Conservation (phyloP, 2,113 vertebrate species). For the Salvelinus namaycush region DNA sequence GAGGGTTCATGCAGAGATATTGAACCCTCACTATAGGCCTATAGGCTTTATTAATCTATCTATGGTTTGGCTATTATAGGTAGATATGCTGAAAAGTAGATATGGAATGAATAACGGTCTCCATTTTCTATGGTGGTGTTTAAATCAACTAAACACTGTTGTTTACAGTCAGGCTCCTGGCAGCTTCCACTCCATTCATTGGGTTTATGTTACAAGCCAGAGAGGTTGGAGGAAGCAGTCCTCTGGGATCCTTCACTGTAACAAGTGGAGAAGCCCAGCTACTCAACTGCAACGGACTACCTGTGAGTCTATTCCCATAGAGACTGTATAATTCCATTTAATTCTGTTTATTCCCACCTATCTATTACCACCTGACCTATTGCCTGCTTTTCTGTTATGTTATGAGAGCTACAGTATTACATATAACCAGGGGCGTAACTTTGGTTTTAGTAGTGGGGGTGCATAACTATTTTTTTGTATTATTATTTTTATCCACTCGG, state of each 20-base stretch:
- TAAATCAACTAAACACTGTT: neutral
- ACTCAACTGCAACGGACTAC: constrained; percentile 49
- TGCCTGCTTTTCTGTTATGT: too few species aligned
- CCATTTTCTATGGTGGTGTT: neutral
- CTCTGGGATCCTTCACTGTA: constrained; percentile 60
- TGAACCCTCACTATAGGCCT: too few species aligned
- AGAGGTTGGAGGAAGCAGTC: constrained; percentile 22
- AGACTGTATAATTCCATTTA: neutral
- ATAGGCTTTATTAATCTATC: neutral
- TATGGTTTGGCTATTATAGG: neutral
- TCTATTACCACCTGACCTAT: neutral
- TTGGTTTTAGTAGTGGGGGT: too few species aligned
- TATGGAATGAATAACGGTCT: too few species aligned
- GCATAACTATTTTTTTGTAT: too few species aligned
- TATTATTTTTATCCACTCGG: too few species aligned
- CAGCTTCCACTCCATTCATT: constrained; percentile 37
- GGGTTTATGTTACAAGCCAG: constrained; percentile 74
- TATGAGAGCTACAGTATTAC: too few species aligned
- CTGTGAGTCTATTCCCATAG: constrained; percentile 50
- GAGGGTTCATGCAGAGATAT: too few species aligned
- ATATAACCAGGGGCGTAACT: too few species aligned
- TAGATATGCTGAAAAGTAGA: neutral
- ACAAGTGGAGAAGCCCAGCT: neutral
- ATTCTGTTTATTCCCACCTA: neutral
- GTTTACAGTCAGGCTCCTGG: constrained; percentile 58